Evolutionary conservation across 1,140 invertebrate genomes (phyloP).

Genomic region (Chymomyza costata): DNA sequence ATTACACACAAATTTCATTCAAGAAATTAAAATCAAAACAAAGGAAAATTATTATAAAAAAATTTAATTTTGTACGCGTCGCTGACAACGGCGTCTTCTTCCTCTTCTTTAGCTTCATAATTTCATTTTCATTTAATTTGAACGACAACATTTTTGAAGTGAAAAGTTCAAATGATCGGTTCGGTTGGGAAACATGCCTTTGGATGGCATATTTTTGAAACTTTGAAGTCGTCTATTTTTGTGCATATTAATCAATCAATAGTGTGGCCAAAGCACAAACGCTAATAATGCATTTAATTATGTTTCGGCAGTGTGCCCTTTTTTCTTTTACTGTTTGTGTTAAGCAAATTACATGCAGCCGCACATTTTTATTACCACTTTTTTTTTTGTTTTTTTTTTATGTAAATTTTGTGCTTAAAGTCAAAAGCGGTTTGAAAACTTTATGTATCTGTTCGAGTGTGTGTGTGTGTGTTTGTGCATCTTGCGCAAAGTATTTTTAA

Average conservation of each 20-base stretch:
- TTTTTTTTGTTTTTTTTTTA: neutral
- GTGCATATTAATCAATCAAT: slow-evolving; percentile 63
- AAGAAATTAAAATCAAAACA: neutral
- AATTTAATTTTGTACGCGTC: slow-evolving; percentile 24
- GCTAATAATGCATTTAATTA: slow-evolving; percentile 62
- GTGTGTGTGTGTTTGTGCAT: too few relatives aligned
- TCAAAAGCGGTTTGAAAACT: neutral
- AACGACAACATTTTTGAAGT: slow-evolving; percentile 29
- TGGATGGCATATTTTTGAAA: neutral
- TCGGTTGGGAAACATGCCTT: slow-evolving; percentile 47
- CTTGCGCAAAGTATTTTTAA: slow-evolving; percentile 25
- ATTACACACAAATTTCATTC: neutral
- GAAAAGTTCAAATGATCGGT: slow-evolving; percentile 30
- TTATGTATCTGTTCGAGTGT: too few relatives aligned
- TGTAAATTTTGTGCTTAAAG: neutral
- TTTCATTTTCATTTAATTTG: slow-evolving; percentile 48
- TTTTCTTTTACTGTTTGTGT: slow-evolving; percentile 27
- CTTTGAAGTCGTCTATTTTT: slow-evolving; percentile 45
- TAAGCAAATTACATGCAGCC: slow-evolving; percentile 5
- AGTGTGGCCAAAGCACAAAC: slow-evolving; percentile 20
- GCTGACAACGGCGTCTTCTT: slow-evolving; percentile 16
- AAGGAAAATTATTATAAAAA: neutral
- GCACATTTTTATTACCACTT: slow-evolving; percentile 2
- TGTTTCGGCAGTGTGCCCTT: slow-evolving; percentile 38
- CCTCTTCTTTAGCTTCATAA: slow-evolving; percentile 15